These are phyloP conservation scores for Harpagus bidentatus DNA, from an alignment of 2,113 vertebrate genomes.

Conservation along the genomic window DNA sequence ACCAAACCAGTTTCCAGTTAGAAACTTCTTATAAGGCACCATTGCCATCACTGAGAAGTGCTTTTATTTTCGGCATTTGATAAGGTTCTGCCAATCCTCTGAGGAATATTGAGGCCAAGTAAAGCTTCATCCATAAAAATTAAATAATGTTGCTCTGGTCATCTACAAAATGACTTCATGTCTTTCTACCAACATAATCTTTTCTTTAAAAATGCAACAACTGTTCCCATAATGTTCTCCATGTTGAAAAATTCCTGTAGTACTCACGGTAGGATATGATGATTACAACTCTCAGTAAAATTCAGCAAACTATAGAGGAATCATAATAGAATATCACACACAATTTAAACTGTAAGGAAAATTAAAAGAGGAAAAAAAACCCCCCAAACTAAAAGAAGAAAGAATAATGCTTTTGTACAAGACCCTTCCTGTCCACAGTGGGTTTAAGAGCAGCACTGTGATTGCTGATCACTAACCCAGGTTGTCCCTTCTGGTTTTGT, in stretches of 20 bases:
- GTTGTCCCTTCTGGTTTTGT: neutral
- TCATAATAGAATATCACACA: neutral
- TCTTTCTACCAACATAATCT: neutral
- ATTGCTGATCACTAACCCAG: neutral
- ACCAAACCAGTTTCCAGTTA: neutral
- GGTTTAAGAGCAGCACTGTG: neutral
- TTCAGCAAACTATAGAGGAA: neutral
- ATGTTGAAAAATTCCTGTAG: neutral
- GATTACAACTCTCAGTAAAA: neutral
- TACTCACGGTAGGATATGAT: neutral
- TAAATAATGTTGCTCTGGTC: neutral
- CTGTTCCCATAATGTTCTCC: neutral
- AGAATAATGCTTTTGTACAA: neutral
- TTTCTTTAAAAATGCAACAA: neutral
- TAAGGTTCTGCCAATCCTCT: neutral
- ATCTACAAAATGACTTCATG: neutral
- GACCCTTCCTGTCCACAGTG: accelerated
- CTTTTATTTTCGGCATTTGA: neutral
- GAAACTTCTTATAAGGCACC: neutral
- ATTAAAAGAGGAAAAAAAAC: neutral
- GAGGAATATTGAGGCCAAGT: neutral
- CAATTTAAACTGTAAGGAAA: neutral
- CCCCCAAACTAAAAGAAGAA: neutral
- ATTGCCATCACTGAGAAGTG: neutral
- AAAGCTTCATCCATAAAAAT: neutral